These are phyloP conservation scores for Geodia barretti DNA, from an alignment of 37 sponge, comb jelly and placozoan genomes.

Conservation along the genomic window DNA sequence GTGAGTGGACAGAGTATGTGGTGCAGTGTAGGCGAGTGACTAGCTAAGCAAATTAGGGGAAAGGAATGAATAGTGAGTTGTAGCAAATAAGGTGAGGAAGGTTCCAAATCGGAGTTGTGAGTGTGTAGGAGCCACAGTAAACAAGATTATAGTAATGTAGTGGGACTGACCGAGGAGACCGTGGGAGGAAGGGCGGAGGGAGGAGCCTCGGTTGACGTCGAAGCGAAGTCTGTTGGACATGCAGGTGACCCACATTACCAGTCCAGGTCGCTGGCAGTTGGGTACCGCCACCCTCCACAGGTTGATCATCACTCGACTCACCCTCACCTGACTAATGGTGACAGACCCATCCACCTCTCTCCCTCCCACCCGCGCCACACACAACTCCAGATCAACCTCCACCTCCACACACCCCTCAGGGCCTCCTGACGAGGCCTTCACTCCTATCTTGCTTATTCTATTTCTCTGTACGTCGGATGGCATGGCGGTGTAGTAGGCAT, in stretches of 20 bases:
- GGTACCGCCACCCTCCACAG: conserved; percentile 61
- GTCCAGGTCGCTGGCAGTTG: conserved; percentile 58
- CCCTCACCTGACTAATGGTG: conserved; percentile 13
- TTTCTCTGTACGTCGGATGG: conserved; percentile 21
- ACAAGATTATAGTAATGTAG: too few relatives aligned
- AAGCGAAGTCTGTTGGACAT: conserved; percentile 58
- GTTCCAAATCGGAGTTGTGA: too few relatives aligned
- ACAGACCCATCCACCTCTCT: neutral
- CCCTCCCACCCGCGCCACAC: neutral
- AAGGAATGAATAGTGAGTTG: too few relatives aligned
- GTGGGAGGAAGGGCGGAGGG: conserved; percentile 73
- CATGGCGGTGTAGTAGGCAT: conserved; percentile 46
- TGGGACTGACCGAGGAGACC: conserved; percentile 79
- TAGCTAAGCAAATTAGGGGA: too few relatives aligned
- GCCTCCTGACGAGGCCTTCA: conserved; percentile 32
- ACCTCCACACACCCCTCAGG: neutral
- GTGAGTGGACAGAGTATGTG: too few relatives aligned
- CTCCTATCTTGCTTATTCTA: conserved; percentile 46
- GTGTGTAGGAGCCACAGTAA: neutral
- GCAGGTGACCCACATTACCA: conserved; percentile 79
- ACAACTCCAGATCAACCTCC: neutral
- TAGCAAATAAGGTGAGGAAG: too few relatives aligned
- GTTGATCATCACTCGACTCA: neutral
- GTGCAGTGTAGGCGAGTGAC: too few relatives aligned
- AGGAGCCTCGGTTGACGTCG: conserved; percentile 51